A percentile compares a stretch with the other conserved stretches of the same genome.
These are phyloP conservation scores for Lophotis ruficrista DNA, from an alignment of 2,113 vertebrate genomes.

Conservation along the genomic window DNA sequence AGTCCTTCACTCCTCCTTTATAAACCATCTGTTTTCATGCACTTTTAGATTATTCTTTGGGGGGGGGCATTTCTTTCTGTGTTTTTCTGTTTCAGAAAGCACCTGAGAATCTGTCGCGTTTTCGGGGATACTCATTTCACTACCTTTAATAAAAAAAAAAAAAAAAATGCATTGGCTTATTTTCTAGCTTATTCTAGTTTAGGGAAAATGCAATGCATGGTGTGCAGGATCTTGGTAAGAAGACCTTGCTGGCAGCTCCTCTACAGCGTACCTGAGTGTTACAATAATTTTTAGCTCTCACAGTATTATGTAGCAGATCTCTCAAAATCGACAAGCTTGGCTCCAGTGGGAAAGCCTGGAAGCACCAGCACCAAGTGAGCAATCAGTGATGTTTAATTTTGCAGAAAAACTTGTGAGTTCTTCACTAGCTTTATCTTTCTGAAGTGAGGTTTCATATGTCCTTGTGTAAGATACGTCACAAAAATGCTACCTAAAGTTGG, in stretches of 20 bases:
- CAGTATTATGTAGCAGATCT: not conserved
- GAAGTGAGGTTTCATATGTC: not conserved
- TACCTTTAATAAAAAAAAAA: not conserved
- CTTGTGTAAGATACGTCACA: not conserved
- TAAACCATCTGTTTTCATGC: not conserved
- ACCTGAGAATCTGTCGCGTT: not conserved
- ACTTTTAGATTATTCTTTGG: not conserved
- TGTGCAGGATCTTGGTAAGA: not conserved
- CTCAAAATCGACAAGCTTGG: not conserved
- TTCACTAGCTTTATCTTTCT: not conserved
- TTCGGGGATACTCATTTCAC: not conserved
- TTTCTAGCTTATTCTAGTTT: not conserved
- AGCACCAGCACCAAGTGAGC: not conserved
- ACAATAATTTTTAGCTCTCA: not conserved
- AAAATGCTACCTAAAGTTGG: not conserved
- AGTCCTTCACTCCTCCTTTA: not conserved
- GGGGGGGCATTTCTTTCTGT: not conserved
- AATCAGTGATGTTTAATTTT: not conserved
- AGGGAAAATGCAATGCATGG: not conserved
- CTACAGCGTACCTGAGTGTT: not conserved
- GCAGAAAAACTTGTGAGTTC: not conserved
- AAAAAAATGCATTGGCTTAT: not conserved
- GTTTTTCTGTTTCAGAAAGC: not conserved
- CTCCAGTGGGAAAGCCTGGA: not conserved
- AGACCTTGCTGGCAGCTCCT: not conserved